Percentiles rank a stretch among this genome's conserved stretches.
These are phyloP conservation scores for Mus pahari DNA, from an alignment of 2,113 vertebrate species.

Conservation along the genomic window DNA sequence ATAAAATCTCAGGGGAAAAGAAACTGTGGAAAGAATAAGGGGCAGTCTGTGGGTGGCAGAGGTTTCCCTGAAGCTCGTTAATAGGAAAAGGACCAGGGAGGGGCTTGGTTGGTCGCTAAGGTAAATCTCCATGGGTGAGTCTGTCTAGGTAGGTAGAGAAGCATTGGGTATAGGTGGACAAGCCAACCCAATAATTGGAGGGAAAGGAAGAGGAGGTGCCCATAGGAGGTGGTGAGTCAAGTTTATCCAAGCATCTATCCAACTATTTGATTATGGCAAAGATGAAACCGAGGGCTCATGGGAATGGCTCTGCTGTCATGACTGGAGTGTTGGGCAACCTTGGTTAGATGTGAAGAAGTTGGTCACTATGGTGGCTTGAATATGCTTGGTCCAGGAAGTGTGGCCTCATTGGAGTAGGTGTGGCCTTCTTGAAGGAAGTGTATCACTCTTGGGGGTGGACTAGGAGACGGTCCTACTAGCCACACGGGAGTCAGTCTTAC, in stretches of 20 bases:
- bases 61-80: background rate
- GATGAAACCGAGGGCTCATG: background rate
- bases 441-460: too few species aligned
- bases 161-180: background rate
- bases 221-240: background rate
- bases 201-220: background rate
- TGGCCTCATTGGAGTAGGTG: too few species aligned
- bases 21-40: background rate
- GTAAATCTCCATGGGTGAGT: background rate
- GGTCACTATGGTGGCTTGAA: too few species aligned
- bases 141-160: background rate
- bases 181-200: background rate
- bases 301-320: background rate
- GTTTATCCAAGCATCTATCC: background rate
- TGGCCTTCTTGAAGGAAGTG: too few species aligned
- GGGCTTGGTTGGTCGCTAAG: background rate
- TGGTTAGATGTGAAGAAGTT: background rate
- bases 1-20: background rate
- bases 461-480: too few species aligned
- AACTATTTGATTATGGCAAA: background rate
- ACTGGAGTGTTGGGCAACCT: background rate
- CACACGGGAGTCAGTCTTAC: too few species aligned
- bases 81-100: background rate
- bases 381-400: too few species aligned
- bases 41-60: background rate